Conservation (phyloP, 2,888 invertebrate species). For the Xanthia icteritia region DNA sequence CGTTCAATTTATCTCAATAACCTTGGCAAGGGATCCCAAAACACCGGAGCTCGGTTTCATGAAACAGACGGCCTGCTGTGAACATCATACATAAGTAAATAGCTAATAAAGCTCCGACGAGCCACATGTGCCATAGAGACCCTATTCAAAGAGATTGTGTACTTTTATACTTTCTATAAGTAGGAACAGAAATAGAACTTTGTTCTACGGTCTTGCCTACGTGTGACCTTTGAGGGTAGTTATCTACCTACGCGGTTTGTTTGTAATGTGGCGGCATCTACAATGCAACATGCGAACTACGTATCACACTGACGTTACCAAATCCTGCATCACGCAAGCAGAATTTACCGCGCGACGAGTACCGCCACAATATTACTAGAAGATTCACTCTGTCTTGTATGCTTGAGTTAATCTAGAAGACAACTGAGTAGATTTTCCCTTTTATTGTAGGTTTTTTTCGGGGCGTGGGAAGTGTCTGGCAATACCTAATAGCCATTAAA, state of each 20-base stretch:
- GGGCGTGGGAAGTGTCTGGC: not conserved
- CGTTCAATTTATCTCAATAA: constrained; percentile 60
- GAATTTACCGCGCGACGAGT: too few species aligned
- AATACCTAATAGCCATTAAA: not conserved
- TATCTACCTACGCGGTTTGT: not conserved
- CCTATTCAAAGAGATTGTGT: constrained; percentile 54
- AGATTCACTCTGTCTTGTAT: constrained; percentile 13
- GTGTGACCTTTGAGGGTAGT: constrained; percentile 14
- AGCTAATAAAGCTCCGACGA: constrained; percentile 56
- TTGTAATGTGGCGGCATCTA: constrained; percentile 1
- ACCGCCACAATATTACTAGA: not conserved
- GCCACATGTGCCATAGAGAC: constrained; percentile 55
- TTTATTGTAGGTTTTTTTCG: not conserved
- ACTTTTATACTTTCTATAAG: constrained; percentile 55
- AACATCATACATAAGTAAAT: constrained; percentile 61
- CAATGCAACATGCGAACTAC: too few species aligned
- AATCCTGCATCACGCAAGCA: too few species aligned
- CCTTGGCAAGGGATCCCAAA: constrained; percentile 41
- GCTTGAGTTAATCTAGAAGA: constrained; percentile 8
- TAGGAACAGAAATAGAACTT: constrained; percentile 47
- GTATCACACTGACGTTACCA: too few species aligned
- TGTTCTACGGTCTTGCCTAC: not conserved
- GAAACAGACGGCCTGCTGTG: constrained; percentile 49
- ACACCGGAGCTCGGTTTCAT: constrained; percentile 44
- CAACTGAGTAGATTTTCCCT: constrained; percentile 1